Conservation (phyloP, 2,888 invertebrate genomes). For the Drepanosiphum platanoidis region DNA sequence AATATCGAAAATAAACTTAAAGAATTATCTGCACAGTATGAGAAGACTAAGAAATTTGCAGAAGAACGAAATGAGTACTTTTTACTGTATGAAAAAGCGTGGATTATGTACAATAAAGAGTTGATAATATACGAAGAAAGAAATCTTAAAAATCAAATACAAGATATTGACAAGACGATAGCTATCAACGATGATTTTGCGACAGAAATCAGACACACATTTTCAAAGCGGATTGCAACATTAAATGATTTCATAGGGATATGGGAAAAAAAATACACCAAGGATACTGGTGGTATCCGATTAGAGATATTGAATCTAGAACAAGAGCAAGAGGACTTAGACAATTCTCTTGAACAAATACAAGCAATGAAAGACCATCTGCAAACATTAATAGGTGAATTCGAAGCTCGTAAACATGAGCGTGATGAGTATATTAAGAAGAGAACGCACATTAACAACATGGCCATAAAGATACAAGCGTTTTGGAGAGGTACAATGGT, state of each 20-base stretch:
- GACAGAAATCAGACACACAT: background rate
- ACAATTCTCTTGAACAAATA: background rate
- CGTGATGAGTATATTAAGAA: background rate
- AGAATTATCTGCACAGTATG: background rate
- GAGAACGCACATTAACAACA: conserved; percentile 29
- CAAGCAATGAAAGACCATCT: background rate
- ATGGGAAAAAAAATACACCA: background rate
- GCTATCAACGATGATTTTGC: background rate
- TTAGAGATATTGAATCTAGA: background rate
- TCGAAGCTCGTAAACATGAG: background rate
- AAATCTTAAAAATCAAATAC: background rate
- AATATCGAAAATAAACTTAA: background rate
- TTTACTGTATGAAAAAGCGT: background rate
- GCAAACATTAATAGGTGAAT: background rate
- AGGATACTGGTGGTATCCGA: background rate
- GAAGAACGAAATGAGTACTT: background rate
- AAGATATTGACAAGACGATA: background rate
- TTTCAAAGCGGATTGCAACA: background rate
- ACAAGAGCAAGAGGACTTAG: background rate
- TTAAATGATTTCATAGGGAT: background rate
- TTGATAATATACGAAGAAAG: background rate
- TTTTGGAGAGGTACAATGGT: conserved; percentile 70
- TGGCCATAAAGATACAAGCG: conserved; percentile 67
- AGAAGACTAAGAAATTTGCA: background rate
- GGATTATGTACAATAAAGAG: background rate